Base-by-base conservation (phyloP, 1,140 invertebrate species). In the Cherax quadricarinatus region DNA sequence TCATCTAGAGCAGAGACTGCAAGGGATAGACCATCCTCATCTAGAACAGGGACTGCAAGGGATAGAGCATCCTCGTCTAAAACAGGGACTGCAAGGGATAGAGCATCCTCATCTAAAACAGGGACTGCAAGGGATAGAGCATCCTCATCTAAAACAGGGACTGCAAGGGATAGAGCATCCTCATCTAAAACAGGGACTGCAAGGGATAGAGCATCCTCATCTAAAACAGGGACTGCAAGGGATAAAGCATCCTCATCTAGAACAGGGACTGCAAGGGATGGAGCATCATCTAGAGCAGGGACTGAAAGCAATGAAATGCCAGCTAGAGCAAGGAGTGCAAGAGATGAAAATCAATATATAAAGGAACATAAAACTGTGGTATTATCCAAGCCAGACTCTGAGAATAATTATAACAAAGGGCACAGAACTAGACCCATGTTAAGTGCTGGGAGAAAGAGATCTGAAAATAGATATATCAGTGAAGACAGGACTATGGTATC, bases 311-410 rank as follows among this genome's bases (percentile, higher is more conserved):
- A 85, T 24, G 49, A 66, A 57, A 16, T 3, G 12, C 21, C 73
- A 79, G 30, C 49, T 30, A 88, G 57, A 60, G 57, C 21, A 70
- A 62, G 30, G 53, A 48, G 14, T 70, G 24, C 41, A 70, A 85
- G 14, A 21, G 30, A 85, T 57, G 70, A 41, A 24, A 41, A 6
- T 70, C 2, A 18, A 12, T 62, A 62, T 70, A 7, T 21, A 18
- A 85, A 24, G 48, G 4, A 85, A 9, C 24, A 70, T 48, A 70
- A 85, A 85, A 14, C 4, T 18, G 83, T 48, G 60, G 16, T 30
- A 83, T 83, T 24, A 57, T 41, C 83, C 16, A 66, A n/a, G 24
- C 83, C 83, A 85, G n/a, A 4, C 21, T 70, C 83, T 3, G 60
- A 21, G 6, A 30, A 30, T 75, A 75, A 7, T 7, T 12, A 75